Percentiles rank a stretch among this genome's conserved stretches.
Evolutionary conservation across 2,888 invertebrate species (phyloP).

Genomic region (Augochlorella aurata): DNA sequence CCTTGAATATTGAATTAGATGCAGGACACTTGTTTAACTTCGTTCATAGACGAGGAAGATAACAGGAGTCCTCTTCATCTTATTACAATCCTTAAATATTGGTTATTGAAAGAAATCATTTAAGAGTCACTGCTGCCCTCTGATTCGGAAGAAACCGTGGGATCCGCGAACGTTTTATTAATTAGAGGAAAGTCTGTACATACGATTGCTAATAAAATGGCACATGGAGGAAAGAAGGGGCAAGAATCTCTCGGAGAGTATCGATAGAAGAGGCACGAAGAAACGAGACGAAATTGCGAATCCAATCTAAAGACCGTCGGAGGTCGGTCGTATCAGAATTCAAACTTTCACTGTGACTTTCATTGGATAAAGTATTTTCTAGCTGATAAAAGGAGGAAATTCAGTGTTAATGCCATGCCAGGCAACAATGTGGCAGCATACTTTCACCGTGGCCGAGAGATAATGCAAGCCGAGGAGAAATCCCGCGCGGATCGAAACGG

Average conservation of each 20-base stretch:
- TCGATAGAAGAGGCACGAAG: background rate
- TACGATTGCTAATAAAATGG: background rate
- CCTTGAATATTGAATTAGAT: too few relatives aligned
- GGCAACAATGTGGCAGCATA: conserved; percentile 44
- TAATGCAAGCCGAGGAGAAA: conserved; percentile 46
- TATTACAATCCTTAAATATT: too few relatives aligned
- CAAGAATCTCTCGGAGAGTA: background rate
- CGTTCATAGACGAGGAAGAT: too few relatives aligned
- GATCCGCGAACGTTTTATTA: too few relatives aligned
- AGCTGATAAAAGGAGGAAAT: conserved; percentile 40
- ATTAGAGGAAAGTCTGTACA: background rate
- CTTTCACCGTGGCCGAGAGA: conserved; percentile 46
- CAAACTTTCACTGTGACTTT: conserved; percentile 40
- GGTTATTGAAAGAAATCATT: too few relatives aligned
- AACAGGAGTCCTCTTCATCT: too few relatives aligned
- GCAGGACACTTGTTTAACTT: too few relatives aligned
- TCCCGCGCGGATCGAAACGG: conserved; percentile 42
- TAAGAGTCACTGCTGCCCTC: too few relatives aligned
- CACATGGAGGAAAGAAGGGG: background rate
- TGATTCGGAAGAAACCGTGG: too few relatives aligned
- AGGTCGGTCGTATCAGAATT: conserved; percentile 1
- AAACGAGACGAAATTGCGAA: background rate
- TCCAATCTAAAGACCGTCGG: background rate
- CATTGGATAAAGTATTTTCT: conserved; percentile 19
- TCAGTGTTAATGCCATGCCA: conserved; percentile 18